Base-by-base conservation (phyloP, 2,888 invertebrate species). In the Rhogogaster chlorosoma region DNA sequence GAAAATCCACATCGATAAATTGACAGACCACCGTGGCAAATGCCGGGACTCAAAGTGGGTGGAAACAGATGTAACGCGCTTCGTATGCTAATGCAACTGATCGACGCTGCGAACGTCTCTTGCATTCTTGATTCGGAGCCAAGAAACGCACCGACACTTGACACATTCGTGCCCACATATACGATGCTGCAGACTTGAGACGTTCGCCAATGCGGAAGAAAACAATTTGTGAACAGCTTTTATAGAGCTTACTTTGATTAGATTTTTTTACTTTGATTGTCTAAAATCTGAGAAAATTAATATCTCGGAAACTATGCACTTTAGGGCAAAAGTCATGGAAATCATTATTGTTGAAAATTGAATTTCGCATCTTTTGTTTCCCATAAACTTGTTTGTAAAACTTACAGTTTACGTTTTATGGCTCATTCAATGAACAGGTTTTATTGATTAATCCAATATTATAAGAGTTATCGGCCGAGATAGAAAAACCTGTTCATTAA, bases 1-100 rank as follows among this genome's bases (percentile, higher is more conserved):
- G 29, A 73, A 42, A 73, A 73, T 73, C 42, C 42, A n/a, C 38
- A n/a, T 42, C 71, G 22, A 42, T 73, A 73, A 73, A 67, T 83
- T 18, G 15, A 67, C 29, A 18, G 83, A 83, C 83, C 83, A 83
- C 83, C 83, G 45, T 53, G 53, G 53, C 70, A 67, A 70, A 67
- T 45, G 26, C 45, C 45, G 49, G 42, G 32, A 57, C 36, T 45
- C 45, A 26, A 70, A 83, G 88, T 88, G 87, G 88, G 87, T 88
- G 88, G 86, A 88, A 87, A 88, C 83, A 82, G 85, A 86, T 87
- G 87, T 87, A 87, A 87, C 86, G 86, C 86, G 84, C 80, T 87
- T 83, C 85, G 86, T 84, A 85, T 85, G 86, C 85, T 84, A 86
- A 88, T 85, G 29, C 5, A 22, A 67, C 49, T 70, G 83, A 70